Evolutionary conservation across 2,113 vertebrate species (phyloP).

Genomic region (Hemibagrus wyckioides): DNA sequence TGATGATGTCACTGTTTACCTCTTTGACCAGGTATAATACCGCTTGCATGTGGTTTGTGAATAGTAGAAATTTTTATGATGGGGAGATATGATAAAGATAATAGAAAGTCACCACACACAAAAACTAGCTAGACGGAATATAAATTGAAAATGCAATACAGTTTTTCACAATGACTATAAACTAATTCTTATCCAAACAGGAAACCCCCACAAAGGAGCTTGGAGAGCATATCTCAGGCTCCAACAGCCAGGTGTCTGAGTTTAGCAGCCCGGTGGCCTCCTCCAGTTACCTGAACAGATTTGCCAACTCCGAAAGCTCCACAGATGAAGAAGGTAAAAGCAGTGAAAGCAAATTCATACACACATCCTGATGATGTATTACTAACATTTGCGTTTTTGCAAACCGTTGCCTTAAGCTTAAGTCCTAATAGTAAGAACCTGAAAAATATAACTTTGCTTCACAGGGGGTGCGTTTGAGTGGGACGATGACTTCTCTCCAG

Average conservation of each 20-base stretch:
- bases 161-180: too few relatives aligned
- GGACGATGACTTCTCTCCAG: constrained; percentile 94
- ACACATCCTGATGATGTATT: not conserved
- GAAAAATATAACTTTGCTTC: not conserved
- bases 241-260: constrained; percentile 72
- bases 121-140: not conserved
- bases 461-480: constrained; percentile 94
- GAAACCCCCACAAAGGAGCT: constrained; percentile 96
- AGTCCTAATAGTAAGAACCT: not conserved
- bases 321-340: constrained; percentile 95
- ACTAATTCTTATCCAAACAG: constrained; percentile 63
- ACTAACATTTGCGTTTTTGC: not conserved
- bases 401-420: not conserved
- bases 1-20: constrained; percentile 93
- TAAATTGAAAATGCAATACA: not conserved
- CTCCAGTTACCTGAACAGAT: constrained; percentile 80
- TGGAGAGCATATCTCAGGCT: constrained; percentile 75
- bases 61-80: not conserved
- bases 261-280: constrained; percentile 69
- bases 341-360: not conserved
- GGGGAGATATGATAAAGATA: not conserved
- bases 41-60: not conserved
- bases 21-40: constrained; percentile 91
- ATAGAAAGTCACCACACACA: not conserved
- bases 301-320: constrained; percentile 92